Evolutionary conservation across 1,140 invertebrate genomes (phyloP).

Genomic region (Galendromus occidentalis): DNA sequence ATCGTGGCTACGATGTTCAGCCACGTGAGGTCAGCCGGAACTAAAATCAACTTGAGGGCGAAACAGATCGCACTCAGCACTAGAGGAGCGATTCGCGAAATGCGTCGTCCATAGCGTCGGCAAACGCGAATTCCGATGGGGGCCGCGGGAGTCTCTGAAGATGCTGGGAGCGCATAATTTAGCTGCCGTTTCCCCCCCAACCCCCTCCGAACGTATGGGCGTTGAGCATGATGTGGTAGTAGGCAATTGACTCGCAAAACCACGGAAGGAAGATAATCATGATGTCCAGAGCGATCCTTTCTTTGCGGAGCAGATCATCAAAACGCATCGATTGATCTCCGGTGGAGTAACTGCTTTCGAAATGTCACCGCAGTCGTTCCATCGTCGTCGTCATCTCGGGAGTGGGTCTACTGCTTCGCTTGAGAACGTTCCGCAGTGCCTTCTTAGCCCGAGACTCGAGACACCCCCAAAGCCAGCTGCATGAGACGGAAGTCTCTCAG

Average conservation of each 20-base stretch:
- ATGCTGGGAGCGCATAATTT: not conserved
- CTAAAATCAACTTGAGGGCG: not conserved
- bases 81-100: not conserved
- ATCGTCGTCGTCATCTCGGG: not conserved
- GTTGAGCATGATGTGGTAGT: constrained; percentile 4
- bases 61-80: not conserved
- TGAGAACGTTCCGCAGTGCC: not conserved
- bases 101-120: not conserved
- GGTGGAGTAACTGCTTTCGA: too few relatives aligned
- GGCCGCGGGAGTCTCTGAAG: not conserved
- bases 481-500: not conserved
- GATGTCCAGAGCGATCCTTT: not conserved
- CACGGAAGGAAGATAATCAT: not conserved
- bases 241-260: not conserved
- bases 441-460: not conserved
- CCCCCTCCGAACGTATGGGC: not conserved
- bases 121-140: not conserved
- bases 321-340: not conserved
- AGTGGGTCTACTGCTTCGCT: not conserved
- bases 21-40: not conserved
- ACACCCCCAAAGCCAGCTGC: not conserved
- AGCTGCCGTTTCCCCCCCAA: not conserved
- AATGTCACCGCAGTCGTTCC: not conserved
- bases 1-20: not conserved
- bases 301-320: not conserved